Evolutionary conservation across 2,888 invertebrate species (phyloP).

Genomic region (Papilio elwesi): DNA sequence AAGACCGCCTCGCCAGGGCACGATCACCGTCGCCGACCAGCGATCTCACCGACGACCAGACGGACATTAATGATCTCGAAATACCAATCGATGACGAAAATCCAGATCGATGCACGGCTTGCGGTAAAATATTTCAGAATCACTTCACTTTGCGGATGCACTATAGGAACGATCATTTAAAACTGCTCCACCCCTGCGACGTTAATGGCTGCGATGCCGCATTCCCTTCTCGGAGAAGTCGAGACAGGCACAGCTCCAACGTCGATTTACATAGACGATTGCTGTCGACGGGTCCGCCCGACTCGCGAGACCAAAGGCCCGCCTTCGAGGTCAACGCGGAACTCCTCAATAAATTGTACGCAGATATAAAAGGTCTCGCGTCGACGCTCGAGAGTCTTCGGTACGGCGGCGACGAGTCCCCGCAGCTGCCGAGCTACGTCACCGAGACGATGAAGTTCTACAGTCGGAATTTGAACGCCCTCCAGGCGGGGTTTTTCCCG

Average conservation of each 20-base stretch:
- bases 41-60: conserved; percentile 71
- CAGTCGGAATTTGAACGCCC: conserved; percentile 73
- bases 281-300: conserved; percentile 75
- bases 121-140: conserved; percentile 95
- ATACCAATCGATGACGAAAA: conserved; percentile 95
- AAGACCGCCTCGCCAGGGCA: conserved; percentile 81
- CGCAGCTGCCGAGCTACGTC: conserved; percentile 76
- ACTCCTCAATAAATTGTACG: conserved; percentile 92
- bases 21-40: conserved; percentile 77
- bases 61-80: conserved; percentile 85
- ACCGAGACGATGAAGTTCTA: conserved; percentile 82
- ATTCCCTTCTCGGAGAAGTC: conserved; percentile 92
- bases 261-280: conserved; percentile 81
- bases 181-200: conserved; percentile 94
- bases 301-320: conserved; percentile 81
- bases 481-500: conserved; percentile 76
- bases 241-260: conserved; percentile 85
- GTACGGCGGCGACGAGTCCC: conserved; percentile 74
- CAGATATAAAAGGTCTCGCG: conserved; percentile 87
- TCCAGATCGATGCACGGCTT: conserved; percentile 92
- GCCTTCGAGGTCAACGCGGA: conserved; percentile 89
- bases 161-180: conserved; percentile 95
- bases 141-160: conserved; percentile 95
- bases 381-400: conserved; percentile 86
- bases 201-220: conserved; percentile 96